Evolutionary conservation across 2,113 vertebrate genomes (phyloP).

Genomic region (Oncorhynchus masou): DNA sequence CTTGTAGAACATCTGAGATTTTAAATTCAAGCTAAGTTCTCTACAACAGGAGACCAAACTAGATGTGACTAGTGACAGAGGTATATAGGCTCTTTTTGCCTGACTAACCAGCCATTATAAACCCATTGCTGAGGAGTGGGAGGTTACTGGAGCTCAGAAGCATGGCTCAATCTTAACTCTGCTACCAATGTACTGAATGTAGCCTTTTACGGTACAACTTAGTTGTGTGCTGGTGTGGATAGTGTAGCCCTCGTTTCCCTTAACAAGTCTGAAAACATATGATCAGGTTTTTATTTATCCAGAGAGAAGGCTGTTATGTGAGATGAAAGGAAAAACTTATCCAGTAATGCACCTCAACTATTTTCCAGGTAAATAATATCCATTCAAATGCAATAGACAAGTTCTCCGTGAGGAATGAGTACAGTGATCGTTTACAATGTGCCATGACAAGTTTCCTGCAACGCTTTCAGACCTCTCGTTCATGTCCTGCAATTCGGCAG

Average conservation of each 20-base stretch:
- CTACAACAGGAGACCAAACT: too few species aligned
- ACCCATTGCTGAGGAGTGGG: too few species aligned
- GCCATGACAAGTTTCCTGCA: constrained; percentile 73
- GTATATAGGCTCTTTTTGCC: too few species aligned
- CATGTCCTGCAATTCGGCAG: constrained; percentile 49
- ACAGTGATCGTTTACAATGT: constrained; percentile 88
- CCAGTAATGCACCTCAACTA: constrained; percentile 70
- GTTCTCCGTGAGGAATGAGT: constrained; percentile 77
- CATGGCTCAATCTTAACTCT: too few species aligned
- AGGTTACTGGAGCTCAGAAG: too few species aligned
- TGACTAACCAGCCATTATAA: too few species aligned
- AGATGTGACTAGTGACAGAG: too few species aligned
- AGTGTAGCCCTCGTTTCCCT: not conserved
- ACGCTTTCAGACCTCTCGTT: constrained; percentile 45
- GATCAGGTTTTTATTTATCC: constrained; percentile 73
- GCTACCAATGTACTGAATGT: too few species aligned
- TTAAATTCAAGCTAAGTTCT: too few species aligned
- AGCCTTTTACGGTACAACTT: too few species aligned
- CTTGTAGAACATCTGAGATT: too few species aligned
- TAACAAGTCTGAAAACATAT: constrained; percentile 17
- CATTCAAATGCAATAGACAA: constrained; percentile 86
- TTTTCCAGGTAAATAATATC: constrained; percentile 73
- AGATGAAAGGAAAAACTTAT: constrained; percentile 69
- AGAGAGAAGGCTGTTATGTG: constrained; percentile 74
- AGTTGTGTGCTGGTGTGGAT: too few species aligned